Evolutionary conservation across 2,113 vertebrate species (phyloP), one percentile per base, ranked within the genome.

Genomic region (Oncorhynchus kisutch): DNA sequence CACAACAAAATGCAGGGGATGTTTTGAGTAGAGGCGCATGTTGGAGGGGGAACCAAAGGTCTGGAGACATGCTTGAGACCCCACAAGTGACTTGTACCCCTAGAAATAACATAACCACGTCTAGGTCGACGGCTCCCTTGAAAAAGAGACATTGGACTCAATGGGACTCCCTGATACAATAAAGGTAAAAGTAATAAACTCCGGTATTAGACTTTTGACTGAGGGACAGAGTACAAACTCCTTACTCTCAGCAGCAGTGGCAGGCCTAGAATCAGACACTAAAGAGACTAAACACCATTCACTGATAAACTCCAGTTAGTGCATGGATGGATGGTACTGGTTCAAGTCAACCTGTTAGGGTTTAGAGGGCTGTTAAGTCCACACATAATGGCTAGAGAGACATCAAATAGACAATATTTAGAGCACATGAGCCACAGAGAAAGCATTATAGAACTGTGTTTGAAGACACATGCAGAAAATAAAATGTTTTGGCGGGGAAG

Each of bases 341-440:
- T 2, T 22, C 18, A 9, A 11, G 29, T 57, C 39, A 62, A 48
- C 45, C 60, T 48, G 65, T 60, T 62, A 34, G 34, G 65, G 12
- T 67, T 78, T 72, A 34, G 34, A 14, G 22, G 9, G 8, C 59
- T 16, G 22, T n/a, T 49, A 48, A 48, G 49, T 18, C 67, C 71
- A 39, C 39, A 68, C 67, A 68, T 16, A 39, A 45, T 20, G 31
- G 67, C 22, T n/a, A 27, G 22, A 45, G 4, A 4, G 5, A 45
- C 13, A 16, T 57, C 54, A 64, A 9, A 65, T 12, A 74, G 59
- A 65, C 22, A 77, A 18, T 18, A 54, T 16, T 54, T 54, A 1
- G 16, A 45, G 81, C 75, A 83, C 73, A 82, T 25, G 71, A 34
- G 72, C 39, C 57, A 72, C 81, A 9, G 80, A 80, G 75, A 80